A percentile compares a stretch with the other conserved stretches of the same genome.
These are phyloP conservation scores for Platorchestia sp. DNA, from an alignment of 1,140 invertebrate species.

Conservation along the genomic window DNA sequence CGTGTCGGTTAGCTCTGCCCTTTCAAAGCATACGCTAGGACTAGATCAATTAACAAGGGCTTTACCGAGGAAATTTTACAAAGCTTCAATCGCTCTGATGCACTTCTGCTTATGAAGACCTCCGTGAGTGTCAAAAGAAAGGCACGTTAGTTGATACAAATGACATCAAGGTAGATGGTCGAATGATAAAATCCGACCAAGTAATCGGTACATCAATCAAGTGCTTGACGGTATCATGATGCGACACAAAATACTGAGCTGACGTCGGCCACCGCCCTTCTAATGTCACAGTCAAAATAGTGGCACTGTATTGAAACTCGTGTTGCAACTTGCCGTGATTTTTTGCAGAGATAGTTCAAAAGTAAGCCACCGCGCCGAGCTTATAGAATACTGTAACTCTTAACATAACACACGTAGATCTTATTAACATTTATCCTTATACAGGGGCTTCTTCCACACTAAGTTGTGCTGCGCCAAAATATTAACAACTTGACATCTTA, in stretches of 20 bases:
- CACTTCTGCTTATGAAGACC: neutral
- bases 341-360: no score
- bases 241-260: neutral
- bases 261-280: no score
- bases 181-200: neutral
- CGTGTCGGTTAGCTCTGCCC: neutral
- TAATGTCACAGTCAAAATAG: no score
- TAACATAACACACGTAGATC: neutral
- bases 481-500: neutral
- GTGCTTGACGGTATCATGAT: neutral
- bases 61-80: neutral
- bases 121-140: neutral
- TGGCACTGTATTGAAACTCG: no score
- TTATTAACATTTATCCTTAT: neutral
- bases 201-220: no score
- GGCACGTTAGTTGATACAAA: neutral
- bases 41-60: neutral
- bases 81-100: neutral
- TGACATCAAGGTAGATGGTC: neutral
- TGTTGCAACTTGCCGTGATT: no score
- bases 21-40: neutral
- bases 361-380: neutral
- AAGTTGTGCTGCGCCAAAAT: no score
- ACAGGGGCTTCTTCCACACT: neutral
- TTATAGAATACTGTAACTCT: neutral